These are phyloP conservation scores for Linepithema humile DNA, from an alignment of 1,140 invertebrate species.

Conservation along the genomic window DNA sequence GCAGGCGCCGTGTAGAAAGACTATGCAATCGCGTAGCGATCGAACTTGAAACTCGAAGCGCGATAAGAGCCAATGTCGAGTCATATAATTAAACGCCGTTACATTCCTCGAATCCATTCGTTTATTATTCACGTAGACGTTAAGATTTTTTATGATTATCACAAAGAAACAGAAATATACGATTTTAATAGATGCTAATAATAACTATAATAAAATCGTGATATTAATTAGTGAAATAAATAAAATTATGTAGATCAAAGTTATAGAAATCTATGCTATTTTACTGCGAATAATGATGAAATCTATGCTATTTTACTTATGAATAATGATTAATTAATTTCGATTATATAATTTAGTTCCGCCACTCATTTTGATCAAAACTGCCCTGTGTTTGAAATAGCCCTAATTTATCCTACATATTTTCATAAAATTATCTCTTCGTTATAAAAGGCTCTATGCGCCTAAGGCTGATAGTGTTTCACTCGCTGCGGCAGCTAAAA, in stretches of 20 bases:
- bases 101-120: background rate
- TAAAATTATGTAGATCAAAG: background rate
- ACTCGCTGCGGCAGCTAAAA: background rate
- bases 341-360: too few species aligned
- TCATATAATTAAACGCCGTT: background rate
- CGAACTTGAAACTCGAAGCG: background rate
- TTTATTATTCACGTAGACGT: background rate
- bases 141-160: background rate
- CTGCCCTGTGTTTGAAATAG: too few species aligned
- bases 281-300: too few species aligned
- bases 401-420: background rate
- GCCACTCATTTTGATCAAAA: too few species aligned
- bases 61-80: background rate
- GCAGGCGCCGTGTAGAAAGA: background rate
- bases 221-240: background rate
- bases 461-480: slow-evolving; percentile 19
- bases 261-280: too few species aligned
- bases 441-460: background rate
- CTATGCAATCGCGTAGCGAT: background rate
- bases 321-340: too few species aligned
- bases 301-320: too few species aligned
- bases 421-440: background rate
- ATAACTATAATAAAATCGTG: background rate
- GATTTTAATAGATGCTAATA: background rate
- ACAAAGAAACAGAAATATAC: background rate